Evolutionary conservation across 2,797 vertebrate species (phyloP).

Genomic region (Sebastes jordani): DNA sequence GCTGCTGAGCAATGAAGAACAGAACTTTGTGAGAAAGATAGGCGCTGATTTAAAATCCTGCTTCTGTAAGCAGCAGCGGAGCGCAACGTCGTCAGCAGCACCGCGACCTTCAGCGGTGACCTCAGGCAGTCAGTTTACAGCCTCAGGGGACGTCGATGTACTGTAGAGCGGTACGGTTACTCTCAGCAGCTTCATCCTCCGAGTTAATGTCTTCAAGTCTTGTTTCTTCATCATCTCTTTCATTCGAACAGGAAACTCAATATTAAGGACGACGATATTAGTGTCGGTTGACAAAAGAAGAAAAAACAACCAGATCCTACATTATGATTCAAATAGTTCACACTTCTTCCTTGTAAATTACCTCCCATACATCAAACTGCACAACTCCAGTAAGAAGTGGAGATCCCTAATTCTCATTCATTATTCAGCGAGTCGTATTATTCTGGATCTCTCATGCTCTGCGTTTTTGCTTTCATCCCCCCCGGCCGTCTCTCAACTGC

Average conservation of each 20-base stretch:
- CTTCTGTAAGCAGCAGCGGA: conserved; percentile 50
- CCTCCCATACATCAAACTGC: not conserved
- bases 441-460: conserved; percentile 51
- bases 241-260: not conserved
- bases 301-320: not conserved
- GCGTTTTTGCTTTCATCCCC: conserved; percentile 47
- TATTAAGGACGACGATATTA: not conserved
- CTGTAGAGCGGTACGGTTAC: conserved; percentile 11
- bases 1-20: conserved; percentile 42
- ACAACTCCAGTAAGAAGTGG: conserved; percentile 27
- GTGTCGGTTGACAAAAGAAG: not conserved
- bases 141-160: conserved; percentile 42
- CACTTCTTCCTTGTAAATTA: conserved; percentile 14
- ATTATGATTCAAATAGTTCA: conserved; percentile 6
- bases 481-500: conserved; percentile 40
- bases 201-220: not conserved
- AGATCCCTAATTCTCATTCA: conserved; percentile 46
- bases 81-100: conserved; percentile 60
- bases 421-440: conserved; percentile 63
- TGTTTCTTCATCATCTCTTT: not conserved
- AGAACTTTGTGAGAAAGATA: conserved; percentile 11
- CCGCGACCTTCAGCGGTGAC: conserved; percentile 58
- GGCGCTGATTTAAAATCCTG: conserved; percentile 34
- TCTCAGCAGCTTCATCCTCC: not conserved
- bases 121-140: conserved; percentile 44